Percentiles rank a stretch among this genome's conserved stretches.
Conservation (phyloP, 1,140 invertebrate species). For the Sitophilus oryzae region DNA sequence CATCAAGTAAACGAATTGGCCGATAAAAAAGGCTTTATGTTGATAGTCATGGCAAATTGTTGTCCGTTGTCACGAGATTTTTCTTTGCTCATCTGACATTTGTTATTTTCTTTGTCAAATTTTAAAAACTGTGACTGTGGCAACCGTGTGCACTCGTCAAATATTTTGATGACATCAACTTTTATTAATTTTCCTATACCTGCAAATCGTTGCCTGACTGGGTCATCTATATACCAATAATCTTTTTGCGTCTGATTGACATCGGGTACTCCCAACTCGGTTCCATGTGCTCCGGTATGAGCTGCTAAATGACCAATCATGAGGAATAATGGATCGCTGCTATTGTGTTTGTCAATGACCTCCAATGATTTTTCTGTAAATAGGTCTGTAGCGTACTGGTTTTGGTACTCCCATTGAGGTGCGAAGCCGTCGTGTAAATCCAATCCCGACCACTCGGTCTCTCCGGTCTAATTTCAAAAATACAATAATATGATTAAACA, state of each 20-base stretch:
- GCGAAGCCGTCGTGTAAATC: constrained; percentile 34
- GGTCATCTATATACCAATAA: constrained; percentile 69
- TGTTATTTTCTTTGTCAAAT: too few species aligned
- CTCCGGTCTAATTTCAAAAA: too few species aligned
- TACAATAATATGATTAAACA: too few species aligned
- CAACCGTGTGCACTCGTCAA: too few species aligned
- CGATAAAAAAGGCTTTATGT: too few species aligned
- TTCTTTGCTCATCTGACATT: too few species aligned
- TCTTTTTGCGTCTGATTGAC: constrained; percentile 66
- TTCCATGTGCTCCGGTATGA: constrained; percentile 63
- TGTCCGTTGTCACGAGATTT: too few species aligned
- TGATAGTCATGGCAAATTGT: too few species aligned
- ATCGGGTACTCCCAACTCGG: constrained; percentile 63
- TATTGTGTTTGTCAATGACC: constrained; percentile 61
- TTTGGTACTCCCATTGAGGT: constrained; percentile 48
- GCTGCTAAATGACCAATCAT: constrained; percentile 73
- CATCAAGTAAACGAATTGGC: too few species aligned
- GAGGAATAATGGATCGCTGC: constrained; percentile 63
- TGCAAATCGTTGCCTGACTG: constrained; percentile 68
- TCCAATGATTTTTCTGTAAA: constrained; percentile 67
- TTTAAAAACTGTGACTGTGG: too few species aligned
- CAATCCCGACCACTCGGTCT: constrained; percentile 25
- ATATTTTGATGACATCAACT: too few species aligned
- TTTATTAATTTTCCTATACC: constrained; percentile 46
- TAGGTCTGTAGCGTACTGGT: constrained; percentile 70